Percentiles rank a stretch among this genome's conserved stretches.
phyloP scores from a whole-genome alignment of 2,797 vertebrate species.

The Trichosurus vulpecula region DNA sequence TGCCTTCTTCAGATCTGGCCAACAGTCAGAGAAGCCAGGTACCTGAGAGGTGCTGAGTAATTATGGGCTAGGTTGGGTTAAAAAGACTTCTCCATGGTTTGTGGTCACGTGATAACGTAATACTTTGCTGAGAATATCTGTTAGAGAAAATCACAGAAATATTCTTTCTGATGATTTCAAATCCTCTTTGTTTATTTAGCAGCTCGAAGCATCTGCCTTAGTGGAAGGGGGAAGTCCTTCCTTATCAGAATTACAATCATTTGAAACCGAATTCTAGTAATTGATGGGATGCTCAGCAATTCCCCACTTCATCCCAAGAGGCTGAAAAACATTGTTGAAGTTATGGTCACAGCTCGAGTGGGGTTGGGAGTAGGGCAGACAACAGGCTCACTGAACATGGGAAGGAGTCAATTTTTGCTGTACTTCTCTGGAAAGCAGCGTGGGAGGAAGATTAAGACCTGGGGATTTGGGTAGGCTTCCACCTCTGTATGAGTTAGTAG shows the following conservation, averaged over 20 bases:
- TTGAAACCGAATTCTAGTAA: background rate
- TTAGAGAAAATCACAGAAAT: constrained; percentile 1
- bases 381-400: background rate
- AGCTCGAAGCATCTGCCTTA: background rate
- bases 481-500: background rate
- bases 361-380: background rate
- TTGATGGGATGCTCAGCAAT: background rate
- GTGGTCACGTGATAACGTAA: background rate
- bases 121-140: background rate
- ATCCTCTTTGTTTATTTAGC: background rate
- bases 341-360: background rate
- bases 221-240: background rate
- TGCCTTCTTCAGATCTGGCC: constrained; percentile 4
- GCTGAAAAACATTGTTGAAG: background rate
- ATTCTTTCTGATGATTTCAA: background rate
- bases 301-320: background rate
- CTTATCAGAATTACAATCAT: background rate
- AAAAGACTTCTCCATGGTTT: background rate
- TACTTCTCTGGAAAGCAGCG: background rate
- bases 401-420: background rate
- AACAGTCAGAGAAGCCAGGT: constrained; percentile 34
- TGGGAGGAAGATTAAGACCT: background rate
- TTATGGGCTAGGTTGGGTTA: constrained; percentile 2
- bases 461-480: background rate
- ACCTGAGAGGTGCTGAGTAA: background rate